phyloP scores from a whole-genome alignment of 2,113 vertebrate genomes.

The Tonatia bakeri region DNA sequence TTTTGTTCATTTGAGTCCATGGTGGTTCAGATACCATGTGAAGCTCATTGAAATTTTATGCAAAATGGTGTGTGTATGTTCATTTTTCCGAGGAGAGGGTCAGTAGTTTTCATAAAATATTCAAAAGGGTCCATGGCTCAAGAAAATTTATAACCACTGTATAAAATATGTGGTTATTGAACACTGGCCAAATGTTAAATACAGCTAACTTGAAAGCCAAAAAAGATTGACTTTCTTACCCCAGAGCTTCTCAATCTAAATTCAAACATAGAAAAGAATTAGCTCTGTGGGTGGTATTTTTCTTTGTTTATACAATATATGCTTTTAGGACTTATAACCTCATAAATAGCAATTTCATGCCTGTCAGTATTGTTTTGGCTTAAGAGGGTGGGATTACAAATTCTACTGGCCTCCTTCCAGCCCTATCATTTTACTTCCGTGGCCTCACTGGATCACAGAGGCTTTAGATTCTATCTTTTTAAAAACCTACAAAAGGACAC shows the following conservation, averaged over 20 bases:
- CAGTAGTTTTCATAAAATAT: slow-evolving; percentile 16
- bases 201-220: neutral
- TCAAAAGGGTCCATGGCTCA: neutral
- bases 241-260: neutral
- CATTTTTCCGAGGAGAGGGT: neutral
- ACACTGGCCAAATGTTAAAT: slow-evolving; percentile 19
- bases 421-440: neutral
- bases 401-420: neutral
- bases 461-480: neutral
- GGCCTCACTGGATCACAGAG: neutral
- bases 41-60: neutral
- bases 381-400: slow-evolving; percentile 24
- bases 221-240: neutral
- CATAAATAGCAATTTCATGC: slow-evolving; percentile 44
- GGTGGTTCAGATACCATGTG: neutral
- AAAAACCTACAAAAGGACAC: neutral
- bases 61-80: neutral
- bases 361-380: slow-evolving; percentile 22
- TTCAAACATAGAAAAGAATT: slow-evolving; percentile 19
- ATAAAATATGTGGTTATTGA: neutral
- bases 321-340: slow-evolving; percentile 26
- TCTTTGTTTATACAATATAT: neutral
- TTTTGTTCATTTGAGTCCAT: neutral
- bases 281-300: slow-evolving; percentile 41
- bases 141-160: neutral